Evolutionary conservation across 2,797 vertebrate species (phyloP).

Genomic region (Neosilurus hyrtlii): DNA sequence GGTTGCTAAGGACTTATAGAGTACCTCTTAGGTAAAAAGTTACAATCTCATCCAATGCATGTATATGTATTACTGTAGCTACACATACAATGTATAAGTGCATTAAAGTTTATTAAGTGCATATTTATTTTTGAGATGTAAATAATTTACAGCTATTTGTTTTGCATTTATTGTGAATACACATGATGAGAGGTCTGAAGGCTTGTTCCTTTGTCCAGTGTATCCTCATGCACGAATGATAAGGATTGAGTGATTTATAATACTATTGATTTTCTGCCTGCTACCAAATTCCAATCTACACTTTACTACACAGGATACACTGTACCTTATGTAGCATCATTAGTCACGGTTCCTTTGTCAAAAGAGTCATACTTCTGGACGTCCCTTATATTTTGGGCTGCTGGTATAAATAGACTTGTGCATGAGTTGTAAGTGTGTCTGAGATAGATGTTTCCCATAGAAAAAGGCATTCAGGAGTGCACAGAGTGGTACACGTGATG

Average conservation of each 20-base stretch:
- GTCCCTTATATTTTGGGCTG: not conserved
- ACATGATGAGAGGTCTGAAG: constrained; percentile 40
- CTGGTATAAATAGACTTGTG: not conserved
- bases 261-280: not conserved
- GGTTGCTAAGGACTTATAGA: constrained; percentile 61
- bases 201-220: constrained; percentile 49
- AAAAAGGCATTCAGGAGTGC: too few species aligned
- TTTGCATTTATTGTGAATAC: constrained; percentile 36
- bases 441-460: too few species aligned
- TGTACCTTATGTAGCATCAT: not conserved
- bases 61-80: constrained; percentile 70
- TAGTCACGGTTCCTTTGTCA: not conserved
- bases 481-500: too few species aligned
- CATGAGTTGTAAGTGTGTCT: too few species aligned
- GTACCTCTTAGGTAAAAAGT: constrained; percentile 59
- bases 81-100: constrained; percentile 69
- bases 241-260: not conserved
- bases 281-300: not conserved
- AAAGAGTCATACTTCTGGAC: not conserved
- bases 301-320: too few species aligned
- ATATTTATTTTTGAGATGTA: constrained; percentile 76
- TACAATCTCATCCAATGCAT: constrained; percentile 52
- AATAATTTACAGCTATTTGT: constrained; percentile 59
- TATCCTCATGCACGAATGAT: not conserved
- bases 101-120: constrained; percentile 71